phyloP scores from a whole-genome alignment of 1,140 invertebrate species.

The Ericerus pela region DNA sequence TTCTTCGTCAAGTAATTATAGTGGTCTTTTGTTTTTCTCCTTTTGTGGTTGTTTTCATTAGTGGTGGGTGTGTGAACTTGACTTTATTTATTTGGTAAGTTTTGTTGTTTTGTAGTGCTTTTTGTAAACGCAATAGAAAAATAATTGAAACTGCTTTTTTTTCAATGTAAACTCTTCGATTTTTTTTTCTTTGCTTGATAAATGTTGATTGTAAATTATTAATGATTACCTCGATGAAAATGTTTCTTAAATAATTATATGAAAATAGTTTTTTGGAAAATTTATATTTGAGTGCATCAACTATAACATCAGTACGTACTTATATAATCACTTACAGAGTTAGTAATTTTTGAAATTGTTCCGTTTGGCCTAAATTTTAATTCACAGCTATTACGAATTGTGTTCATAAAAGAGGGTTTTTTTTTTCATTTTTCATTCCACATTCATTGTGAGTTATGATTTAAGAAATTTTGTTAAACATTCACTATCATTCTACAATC shows the following conservation, averaged over 20 bases:
- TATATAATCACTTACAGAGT: too few relatives aligned
- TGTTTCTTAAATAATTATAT: not conserved
- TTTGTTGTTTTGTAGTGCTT: not conserved
- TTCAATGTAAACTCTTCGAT: not conserved
- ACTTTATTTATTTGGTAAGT: not conserved
- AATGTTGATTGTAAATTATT: not conserved
- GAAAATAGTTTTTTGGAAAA: not conserved
- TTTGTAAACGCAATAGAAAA: not conserved
- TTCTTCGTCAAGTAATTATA: not conserved
- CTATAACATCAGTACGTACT: too few relatives aligned
- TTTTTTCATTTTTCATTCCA: too few relatives aligned
- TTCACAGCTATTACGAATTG: not conserved
- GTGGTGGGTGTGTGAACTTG: not conserved
- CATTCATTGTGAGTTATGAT: too few relatives aligned
- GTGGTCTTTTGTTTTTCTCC: not conserved
- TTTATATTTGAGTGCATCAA: not conserved
- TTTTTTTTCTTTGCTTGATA: not conserved
- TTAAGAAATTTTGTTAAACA: too few relatives aligned
- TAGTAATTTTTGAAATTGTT: too few relatives aligned
- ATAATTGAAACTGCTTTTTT: not conserved
- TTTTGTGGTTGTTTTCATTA: not conserved
- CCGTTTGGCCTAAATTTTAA: too few relatives aligned
- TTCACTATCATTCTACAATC: too few relatives aligned
- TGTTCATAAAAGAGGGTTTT: not conserved
- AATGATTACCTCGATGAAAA: not conserved